These are phyloP conservation scores for Acrocyrtus sp. DNA, from an alignment of 2,888 invertebrate genomes.

Conservation along the genomic window DNA sequence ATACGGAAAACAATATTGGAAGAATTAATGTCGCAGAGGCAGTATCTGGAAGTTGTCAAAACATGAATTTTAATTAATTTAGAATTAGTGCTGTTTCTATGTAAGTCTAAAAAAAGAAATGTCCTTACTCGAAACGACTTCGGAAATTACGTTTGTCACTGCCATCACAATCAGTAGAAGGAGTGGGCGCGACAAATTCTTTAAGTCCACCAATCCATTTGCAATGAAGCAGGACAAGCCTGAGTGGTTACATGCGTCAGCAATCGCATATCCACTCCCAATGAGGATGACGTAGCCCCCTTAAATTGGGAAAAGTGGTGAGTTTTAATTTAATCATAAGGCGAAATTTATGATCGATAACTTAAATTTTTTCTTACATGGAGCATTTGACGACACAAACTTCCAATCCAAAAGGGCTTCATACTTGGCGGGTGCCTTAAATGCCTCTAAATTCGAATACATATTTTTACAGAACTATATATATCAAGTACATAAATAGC, in stretches of 20 bases:
- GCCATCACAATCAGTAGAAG: constrained; percentile 38
- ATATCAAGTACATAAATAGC: too few relatives aligned
- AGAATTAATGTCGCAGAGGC: constrained; percentile 48
- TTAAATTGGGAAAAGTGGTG: too few relatives aligned
- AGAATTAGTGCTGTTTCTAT: too few relatives aligned
- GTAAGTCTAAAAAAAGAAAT: too few relatives aligned
- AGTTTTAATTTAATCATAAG: too few relatives aligned
- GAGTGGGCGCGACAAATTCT: not conserved
- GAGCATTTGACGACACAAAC: constrained; percentile 51
- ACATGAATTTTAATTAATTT: too few relatives aligned
- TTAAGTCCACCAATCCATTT: constrained; percentile 7
- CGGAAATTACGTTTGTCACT: constrained; percentile 43
- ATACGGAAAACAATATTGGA: constrained; percentile 63
- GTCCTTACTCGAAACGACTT: constrained; percentile 53
- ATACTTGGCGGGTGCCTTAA: too few relatives aligned
- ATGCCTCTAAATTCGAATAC: too few relatives aligned
- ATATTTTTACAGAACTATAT: too few relatives aligned
- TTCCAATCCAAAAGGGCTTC: constrained; percentile 57
- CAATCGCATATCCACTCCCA: constrained; percentile 50
- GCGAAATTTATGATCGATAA: not conserved
- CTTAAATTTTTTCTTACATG: constrained; percentile 27
- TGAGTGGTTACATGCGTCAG: constrained; percentile 38
- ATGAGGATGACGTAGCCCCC: constrained; percentile 54
- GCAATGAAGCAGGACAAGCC: constrained; percentile 36
- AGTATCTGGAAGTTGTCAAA: too few relatives aligned